Evolutionary conservation across 2,888 invertebrate genomes (phyloP), one percentile per base, ranked within the genome.

Genomic region (Harpagoxenus sublaevis): DNA sequence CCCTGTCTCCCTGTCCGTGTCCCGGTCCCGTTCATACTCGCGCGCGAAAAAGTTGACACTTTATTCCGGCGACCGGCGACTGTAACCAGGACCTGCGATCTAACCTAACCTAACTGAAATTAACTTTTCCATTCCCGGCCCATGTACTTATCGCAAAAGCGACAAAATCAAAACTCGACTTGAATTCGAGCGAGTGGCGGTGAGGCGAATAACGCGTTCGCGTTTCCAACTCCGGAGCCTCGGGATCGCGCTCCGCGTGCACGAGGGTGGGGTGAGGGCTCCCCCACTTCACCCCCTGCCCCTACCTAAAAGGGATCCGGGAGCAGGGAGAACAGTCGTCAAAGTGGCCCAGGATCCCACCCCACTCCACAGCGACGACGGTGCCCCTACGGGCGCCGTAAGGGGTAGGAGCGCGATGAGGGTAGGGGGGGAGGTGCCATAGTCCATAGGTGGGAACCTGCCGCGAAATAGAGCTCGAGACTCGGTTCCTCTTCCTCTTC

Each of bases 381-480:
- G 90, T 92, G 87, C 88, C 91, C 91, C 91, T 90, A 90, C 87
- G 89, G 91, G 91, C 89, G 74, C 60, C 18, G 91, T 91, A 89
- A 90, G 91, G 92, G 93, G 90, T 90, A 91, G 90, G 88, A 91
- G 89, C 88, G 89, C 88, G 87, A 86, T 84, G 82, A 90, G 92
- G 91, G 90, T 89, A 88, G 89, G 87, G 88, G 89, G 88, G 88
- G 89, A 89, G 89, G 88, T 88, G 48, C 91, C 91, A 93, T 92
- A 93, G 93, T 48, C 91, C 91, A 93, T 92, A 93, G 93, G 93
- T 93, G 93, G 93, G 93, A 92, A 91, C 90, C 92, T 91, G 88
- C 92, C 92, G 90, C 93, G 93, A 93, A 92, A 90, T 89, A 91
- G 89, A 89, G 85, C 90, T 90, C 87, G 85, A 87, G 87, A 86